Percentiles rank a stretch among this genome's conserved stretches.
phyloP scores from a whole-genome alignment of 2,888 invertebrate genomes.

The Ophion ventricosus region DNA sequence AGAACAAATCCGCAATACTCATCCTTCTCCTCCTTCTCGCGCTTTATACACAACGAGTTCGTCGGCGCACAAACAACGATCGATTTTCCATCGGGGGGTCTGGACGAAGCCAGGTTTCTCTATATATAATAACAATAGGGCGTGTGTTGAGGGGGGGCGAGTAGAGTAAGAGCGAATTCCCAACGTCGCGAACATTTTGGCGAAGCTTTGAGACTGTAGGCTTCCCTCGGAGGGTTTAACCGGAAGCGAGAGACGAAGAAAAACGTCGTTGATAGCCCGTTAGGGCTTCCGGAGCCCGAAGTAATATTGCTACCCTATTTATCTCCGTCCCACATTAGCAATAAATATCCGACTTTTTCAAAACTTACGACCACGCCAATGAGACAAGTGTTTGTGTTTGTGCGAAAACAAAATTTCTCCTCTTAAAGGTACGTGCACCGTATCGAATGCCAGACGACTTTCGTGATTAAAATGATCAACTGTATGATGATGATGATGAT shows the following conservation, averaged over 20 bases:
- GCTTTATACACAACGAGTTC: conserved; percentile 49
- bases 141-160: conserved; percentile 12
- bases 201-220: conserved; percentile 46
- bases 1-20: conserved; percentile 48
- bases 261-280: conserved; percentile 47
- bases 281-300: conserved; percentile 48
- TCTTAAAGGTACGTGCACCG: background rate
- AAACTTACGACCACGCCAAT: background rate
- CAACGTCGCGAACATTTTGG: conserved; percentile 51
- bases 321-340: conserved; percentile 1
- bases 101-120: conserved; percentile 41
- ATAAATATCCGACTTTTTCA: conserved; percentile 6
- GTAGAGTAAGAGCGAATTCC: conserved; percentile 12
- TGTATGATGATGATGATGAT: too few species aligned
- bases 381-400: background rate
- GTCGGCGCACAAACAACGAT: conserved; percentile 60
- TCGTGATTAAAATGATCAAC: too few species aligned
- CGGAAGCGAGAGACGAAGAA: conserved; percentile 57
- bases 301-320: conserved; percentile 13
- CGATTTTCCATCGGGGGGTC: conserved; percentile 63
- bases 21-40: conserved; percentile 10
- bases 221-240: conserved; percentile 42
- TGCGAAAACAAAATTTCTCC: background rate
- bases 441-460: too few species aligned
- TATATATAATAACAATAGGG: conserved; percentile 12